These are phyloP conservation scores for Xestia c-nigrum DNA, from an alignment of 2,888 invertebrate species.

Conservation along the genomic window DNA sequence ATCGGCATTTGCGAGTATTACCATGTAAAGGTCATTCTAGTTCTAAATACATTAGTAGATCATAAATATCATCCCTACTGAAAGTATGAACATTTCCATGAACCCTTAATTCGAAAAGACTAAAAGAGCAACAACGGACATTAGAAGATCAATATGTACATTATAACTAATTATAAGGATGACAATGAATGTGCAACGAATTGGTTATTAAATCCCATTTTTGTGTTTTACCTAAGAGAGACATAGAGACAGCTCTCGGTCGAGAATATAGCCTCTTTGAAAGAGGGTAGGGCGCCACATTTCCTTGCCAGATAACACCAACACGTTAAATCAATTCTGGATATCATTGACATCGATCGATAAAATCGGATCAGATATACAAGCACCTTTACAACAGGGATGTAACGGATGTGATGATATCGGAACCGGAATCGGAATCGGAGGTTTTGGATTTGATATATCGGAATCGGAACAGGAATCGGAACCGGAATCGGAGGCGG, in stretches of 20 bases:
- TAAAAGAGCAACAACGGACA: background rate
- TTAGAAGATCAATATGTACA: too few species aligned
- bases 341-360: slow-evolving; percentile 3
- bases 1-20: slow-evolving; percentile 8
- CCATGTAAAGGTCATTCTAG: background rate
- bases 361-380: slow-evolving; percentile 28
- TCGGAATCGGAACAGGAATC: too few species aligned
- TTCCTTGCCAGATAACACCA: background rate
- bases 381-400: slow-evolving; percentile 49
- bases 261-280: background rate
- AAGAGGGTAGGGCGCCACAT: background rate
- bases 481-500: too few species aligned
- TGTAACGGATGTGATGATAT: too few species aligned
- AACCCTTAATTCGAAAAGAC: background rate
- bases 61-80: background rate
- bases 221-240: background rate
- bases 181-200: background rate
- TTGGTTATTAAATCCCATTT: background rate
- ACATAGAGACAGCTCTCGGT: background rate
- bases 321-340: slow-evolving; percentile 3
- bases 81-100: background rate
- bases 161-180: background rate
- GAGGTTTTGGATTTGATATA: too few species aligned
- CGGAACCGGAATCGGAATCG: too few species aligned
- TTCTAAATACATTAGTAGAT: background rate